These are phyloP conservation scores for Burhinus bistriatus DNA, from an alignment of 2,113 vertebrate species.

Conservation along the genomic window DNA sequence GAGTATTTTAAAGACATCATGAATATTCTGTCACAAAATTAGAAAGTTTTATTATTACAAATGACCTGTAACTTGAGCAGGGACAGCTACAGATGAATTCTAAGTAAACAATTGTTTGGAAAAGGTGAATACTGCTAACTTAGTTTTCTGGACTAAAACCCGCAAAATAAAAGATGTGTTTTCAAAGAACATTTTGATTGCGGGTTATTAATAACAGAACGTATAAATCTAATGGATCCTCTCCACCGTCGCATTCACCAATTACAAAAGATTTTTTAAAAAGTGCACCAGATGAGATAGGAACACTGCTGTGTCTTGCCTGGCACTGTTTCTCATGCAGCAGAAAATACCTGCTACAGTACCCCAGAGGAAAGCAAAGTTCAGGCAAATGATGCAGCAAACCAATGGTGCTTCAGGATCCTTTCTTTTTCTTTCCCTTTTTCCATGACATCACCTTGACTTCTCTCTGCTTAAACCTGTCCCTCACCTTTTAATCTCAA, in stretches of 20 bases:
- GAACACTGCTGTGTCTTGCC: neutral
- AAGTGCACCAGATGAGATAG: neutral
- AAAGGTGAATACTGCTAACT: conserved; percentile 8
- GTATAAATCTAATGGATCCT: neutral
- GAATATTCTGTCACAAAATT: conserved; percentile 32
- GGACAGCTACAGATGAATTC: neutral
- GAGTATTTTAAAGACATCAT: conserved; percentile 25
- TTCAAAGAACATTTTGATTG: neutral
- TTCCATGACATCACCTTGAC: neutral
- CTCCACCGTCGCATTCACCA: neutral
- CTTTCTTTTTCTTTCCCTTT: neutral
- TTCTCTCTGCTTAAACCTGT: neutral
- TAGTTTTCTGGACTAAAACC: neutral
- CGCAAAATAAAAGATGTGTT: neutral
- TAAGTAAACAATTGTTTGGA: neutral
- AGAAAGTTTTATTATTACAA: conserved; percentile 14
- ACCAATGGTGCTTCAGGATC: neutral
- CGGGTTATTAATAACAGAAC: neutral
- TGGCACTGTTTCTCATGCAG: neutral
- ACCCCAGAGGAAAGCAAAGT: neutral
- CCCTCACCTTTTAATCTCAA: neutral
- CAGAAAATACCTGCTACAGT: neutral
- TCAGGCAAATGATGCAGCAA: neutral
- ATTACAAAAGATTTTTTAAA: neutral
- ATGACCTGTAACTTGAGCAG: conserved; percentile 1